A percentile compares a stretch with the other conserved stretches of the same genome.
phyloP scores from a whole-genome alignment of 53 echinoderm and acorn worm species.

The Antedon mediterranea region DNA sequence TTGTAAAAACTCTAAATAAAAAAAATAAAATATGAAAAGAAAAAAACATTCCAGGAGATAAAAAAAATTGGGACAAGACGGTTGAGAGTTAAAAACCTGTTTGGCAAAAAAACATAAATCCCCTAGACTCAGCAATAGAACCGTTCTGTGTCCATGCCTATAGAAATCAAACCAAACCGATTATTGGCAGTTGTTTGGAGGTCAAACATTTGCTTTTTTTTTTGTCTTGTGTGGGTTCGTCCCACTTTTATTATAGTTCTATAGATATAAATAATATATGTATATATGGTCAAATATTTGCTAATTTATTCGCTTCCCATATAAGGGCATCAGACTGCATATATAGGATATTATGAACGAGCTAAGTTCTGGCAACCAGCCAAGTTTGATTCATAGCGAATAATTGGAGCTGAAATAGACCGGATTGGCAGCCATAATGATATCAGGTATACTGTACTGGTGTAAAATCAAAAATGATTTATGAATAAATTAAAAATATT shows the following conservation, averaged over 20 bases:
- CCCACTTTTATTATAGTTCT: no score
- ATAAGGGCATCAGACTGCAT: constrained; percentile 31
- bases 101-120: background rate
- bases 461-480: no score
- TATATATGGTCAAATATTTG: constrained; percentile 44
- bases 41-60: no score
- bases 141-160: background rate
- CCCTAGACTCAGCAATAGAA: background rate
- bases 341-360: constrained; percentile 7
- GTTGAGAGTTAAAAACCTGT: background rate
- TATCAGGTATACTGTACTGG: no score
- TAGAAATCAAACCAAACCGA: background rate
- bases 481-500: no score
- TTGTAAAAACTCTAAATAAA: no score
- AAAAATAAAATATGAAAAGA: no score
- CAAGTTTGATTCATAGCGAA: background rate
- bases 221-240: no score
- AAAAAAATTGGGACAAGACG: background rate
- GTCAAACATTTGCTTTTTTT: no score
- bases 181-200: background rate
- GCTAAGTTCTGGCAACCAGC: background rate
- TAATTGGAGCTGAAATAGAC: background rate
- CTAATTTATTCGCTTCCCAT: constrained; percentile 27
- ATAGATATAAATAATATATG: no score
- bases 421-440: no score